Evolutionary conservation across 1,140 invertebrate genomes (phyloP).

Genomic region (Galendromus occidentalis): DNA sequence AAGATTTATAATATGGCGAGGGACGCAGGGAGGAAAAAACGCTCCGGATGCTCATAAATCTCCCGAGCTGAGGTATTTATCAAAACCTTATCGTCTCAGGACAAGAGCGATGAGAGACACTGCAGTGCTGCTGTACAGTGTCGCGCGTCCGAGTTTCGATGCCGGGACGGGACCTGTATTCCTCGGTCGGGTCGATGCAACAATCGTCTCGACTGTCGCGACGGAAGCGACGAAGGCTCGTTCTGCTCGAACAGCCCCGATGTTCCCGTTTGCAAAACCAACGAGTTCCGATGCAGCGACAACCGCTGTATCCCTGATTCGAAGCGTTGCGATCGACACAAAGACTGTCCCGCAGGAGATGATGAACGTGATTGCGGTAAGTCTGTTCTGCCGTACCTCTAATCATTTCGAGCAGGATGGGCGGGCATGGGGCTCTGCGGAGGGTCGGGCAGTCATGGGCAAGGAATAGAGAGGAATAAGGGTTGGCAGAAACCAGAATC

Average conservation of each 20-base stretch:
- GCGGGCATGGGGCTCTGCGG: too few relatives aligned
- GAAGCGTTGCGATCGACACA: slow-evolving; percentile 24
- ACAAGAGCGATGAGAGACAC: slow-evolving; percentile 1
- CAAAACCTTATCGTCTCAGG: neutral
- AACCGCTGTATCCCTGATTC: slow-evolving; percentile 25
- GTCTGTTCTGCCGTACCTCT: slow-evolving; percentile 14
- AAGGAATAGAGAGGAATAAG: too few relatives aligned
- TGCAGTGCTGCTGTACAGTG: neutral
- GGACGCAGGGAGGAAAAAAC: too few relatives aligned
- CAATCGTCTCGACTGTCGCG: slow-evolving; percentile 38
- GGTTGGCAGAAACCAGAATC: too few relatives aligned
- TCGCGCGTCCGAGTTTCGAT: slow-evolving; percentile 21
- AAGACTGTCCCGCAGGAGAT: slow-evolving; percentile 25
- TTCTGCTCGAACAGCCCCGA: slow-evolving; percentile 19
- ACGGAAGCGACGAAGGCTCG: slow-evolving; percentile 21
- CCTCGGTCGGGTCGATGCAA: slow-evolving; percentile 38
- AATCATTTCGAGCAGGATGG: neutral
- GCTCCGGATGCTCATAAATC: too few relatives aligned
- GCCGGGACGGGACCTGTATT: slow-evolving; percentile 33
- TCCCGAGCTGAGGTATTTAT: too few relatives aligned
- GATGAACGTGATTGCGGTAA: slow-evolving; percentile 28
- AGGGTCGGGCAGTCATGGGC: too few relatives aligned
- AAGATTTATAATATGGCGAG: too few relatives aligned
- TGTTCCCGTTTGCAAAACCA: slow-evolving; percentile 33
- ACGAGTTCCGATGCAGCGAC: slow-evolving; percentile 28